Conservation (phyloP, 1,140 invertebrate species). For the Magallana gigas region DNA sequence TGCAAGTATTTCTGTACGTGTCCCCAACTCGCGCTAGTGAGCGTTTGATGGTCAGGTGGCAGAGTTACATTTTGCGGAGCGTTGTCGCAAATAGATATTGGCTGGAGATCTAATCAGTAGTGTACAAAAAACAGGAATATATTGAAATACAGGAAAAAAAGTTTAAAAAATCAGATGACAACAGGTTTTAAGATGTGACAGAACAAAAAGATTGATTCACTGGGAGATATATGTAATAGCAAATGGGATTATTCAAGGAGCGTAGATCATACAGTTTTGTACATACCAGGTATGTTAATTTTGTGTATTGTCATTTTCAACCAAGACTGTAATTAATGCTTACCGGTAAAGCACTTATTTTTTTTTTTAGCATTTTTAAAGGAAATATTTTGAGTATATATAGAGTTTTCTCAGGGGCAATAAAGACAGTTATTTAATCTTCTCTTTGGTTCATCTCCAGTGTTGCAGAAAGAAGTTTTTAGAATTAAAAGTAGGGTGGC, state of each 20-base stretch:
- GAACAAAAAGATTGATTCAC: background rate
- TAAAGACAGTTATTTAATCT: background rate
- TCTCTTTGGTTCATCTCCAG: background rate
- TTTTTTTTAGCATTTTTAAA: background rate
- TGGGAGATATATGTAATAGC: background rate
- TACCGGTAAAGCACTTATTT: background rate
- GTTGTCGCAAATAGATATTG: background rate
- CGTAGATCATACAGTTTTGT: conserved; percentile 29
- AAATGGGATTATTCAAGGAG: conserved; percentile 36
- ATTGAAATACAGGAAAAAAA: background rate
- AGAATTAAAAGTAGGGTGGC: background rate
- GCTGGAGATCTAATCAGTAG: background rate
- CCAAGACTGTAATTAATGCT: conserved; percentile 19
- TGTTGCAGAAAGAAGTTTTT: background rate
- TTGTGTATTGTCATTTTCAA: conserved; percentile 3
- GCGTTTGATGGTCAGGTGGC: background rate
- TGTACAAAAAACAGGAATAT: background rate
- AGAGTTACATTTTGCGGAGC: background rate
- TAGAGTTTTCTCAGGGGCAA: background rate
- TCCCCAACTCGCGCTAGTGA: conserved; percentile 19
- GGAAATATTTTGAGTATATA: background rate
- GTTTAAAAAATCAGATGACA: background rate
- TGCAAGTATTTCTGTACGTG: conserved; percentile 26
- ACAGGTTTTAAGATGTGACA: background rate
- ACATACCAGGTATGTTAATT: conserved; percentile 20